Evolutionary conservation across 2,888 invertebrate genomes (phyloP), one percentile per base, ranked within the genome.

Genomic region (Bombylius discolor): DNA sequence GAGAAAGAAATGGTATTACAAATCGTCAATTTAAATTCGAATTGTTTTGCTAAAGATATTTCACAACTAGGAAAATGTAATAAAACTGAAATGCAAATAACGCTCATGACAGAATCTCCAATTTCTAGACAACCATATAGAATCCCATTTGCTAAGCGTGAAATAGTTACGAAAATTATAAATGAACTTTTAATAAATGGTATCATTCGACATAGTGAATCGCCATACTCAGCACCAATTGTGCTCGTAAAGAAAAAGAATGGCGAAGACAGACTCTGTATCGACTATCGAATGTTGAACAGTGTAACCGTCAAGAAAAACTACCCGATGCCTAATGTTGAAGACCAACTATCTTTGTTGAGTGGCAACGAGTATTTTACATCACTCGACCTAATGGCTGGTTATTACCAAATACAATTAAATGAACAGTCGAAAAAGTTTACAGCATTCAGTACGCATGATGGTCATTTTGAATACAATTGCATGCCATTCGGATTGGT

Each of bases 391-490:
- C 13, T 51, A 11, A 51, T 32, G 32, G n/a, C 45, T 5, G 51
- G 51, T 3, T 51, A 51, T 12, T n/a, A 51, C 23, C 51, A 51
- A 12, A n/a, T 51, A 9, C 1, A 39, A 12, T 31, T 44, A 4
- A 45, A 44, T 0, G 45, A 51, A 45, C 5, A 8, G 4, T 7
- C 12, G 5, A 42, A 42, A 11, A 42, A 42, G 12, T 42, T 11
- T 42, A 42, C 39, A 11, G 39, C 39, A 11, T 42, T 42, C 11
- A 11, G 8, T 4, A 42, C 39, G 2, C 39, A 42, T 12, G 47
- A 47, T 33, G 56, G 56, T 8, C 44, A 52, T 48, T 52, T 42
- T 36, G 56, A 56, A 5, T 56, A 51, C 14, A 56, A 56, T 44
- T 5, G 47, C 4, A 52, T 56, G 56, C 56, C 56, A 9, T 56